A percentile compares a stretch with the other conserved stretches of the same genome.
These are phyloP conservation scores for Acrossocheilus wenchowensis DNA, from an alignment of 2,797 vertebrate genomes.

Conservation along the genomic window DNA sequence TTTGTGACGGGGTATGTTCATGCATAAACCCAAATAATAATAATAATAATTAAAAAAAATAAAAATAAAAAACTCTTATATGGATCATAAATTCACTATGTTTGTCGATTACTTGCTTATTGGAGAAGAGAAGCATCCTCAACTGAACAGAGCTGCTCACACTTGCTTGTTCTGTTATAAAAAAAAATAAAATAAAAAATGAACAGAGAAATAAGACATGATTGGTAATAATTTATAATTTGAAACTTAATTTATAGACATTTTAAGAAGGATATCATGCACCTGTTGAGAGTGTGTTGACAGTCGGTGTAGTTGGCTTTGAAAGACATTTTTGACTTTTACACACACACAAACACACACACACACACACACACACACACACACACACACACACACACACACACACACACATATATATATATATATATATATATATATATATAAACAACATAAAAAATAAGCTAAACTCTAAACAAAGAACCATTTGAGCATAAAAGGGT, in stretches of 20 bases:
- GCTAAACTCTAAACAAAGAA: neutral
- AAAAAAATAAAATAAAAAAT: neutral
- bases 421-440: too few species aligned
- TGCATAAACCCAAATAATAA: neutral
- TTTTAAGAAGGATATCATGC: neutral
- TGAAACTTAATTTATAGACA: neutral
- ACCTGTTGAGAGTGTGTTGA: neutral
- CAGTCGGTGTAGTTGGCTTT: neutral
- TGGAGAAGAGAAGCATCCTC: neutral
- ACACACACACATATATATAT: too few species aligned
- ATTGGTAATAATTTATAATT: neutral
- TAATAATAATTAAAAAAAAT: neutral
- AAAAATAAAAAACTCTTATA: neutral
- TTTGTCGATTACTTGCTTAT: neutral
- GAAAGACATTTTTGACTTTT: neutral
- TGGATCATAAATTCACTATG: neutral
- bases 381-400: too few species aligned
- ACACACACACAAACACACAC: too few species aligned
- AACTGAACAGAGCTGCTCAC: neutral
- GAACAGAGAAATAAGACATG: neutral
- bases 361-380: too few species aligned
- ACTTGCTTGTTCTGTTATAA: neutral
- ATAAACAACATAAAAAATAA: neutral
- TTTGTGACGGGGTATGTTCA: neutral
- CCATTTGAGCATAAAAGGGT: neutral